Percentiles rank a stretch among this genome's conserved stretches.
Evolutionary conservation across 2,797 vertebrate species (phyloP).

Genomic region (Semotilus atromaculatus): DNA sequence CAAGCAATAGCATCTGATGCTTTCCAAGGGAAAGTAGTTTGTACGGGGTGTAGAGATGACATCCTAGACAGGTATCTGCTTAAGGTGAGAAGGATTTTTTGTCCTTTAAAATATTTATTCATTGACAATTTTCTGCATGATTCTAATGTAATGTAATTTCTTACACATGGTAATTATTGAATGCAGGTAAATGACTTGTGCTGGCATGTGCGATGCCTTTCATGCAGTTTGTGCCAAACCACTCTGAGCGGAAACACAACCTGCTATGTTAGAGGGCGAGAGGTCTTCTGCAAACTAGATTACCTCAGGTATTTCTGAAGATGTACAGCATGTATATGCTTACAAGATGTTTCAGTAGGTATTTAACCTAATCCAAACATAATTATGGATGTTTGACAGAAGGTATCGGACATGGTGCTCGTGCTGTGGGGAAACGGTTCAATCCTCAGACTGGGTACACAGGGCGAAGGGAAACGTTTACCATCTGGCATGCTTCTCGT

Average conservation of each 20-base stretch:
- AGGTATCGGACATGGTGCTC: slow-evolving; percentile 92
- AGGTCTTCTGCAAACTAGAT: slow-evolving; percentile 97
- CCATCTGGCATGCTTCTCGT: slow-evolving; percentile 95
- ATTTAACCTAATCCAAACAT: background rate
- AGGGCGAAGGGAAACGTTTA: slow-evolving; percentile 93
- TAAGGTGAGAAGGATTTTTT: slow-evolving; percentile 77
- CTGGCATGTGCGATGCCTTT: slow-evolving; percentile 96
- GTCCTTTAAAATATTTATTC: background rate
- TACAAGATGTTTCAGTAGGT: background rate
- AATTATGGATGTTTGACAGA: slow-evolving; percentile 70
- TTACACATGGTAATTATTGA: slow-evolving; percentile 37
- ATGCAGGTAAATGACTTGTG: slow-evolving; percentile 92
- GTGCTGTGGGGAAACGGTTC: slow-evolving; percentile 91
- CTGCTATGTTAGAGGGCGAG: slow-evolving; percentile 96
- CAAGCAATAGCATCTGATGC: slow-evolving; percentile 86
- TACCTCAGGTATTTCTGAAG: slow-evolving; percentile 89
- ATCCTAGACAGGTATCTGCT: slow-evolving; percentile 95
- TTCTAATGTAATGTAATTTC: slow-evolving; percentile 17
- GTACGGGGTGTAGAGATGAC: slow-evolving; percentile 88
- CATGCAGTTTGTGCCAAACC: slow-evolving; percentile 92
- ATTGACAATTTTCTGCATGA: background rate
- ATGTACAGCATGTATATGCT: no score
- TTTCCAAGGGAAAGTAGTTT: slow-evolving; percentile 81
- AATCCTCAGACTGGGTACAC: slow-evolving; percentile 95
- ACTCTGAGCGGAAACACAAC: slow-evolving; percentile 91